These are phyloP conservation scores for Neoaliturus tenellus DNA, from an alignment of 2,888 invertebrate genomes.

Conservation along the genomic window DNA sequence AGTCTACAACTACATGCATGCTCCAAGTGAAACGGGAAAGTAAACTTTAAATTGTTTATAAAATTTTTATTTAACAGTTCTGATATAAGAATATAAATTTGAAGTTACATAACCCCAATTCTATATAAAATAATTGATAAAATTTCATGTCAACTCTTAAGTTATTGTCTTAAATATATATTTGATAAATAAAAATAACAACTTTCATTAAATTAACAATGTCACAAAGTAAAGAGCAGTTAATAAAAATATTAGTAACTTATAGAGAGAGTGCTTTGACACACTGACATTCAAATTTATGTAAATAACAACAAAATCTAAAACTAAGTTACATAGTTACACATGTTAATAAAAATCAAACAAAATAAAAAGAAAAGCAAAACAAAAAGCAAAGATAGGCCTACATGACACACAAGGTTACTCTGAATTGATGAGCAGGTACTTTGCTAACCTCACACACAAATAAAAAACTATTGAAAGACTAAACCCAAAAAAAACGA, in stretches of 20 bases:
- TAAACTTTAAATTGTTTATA: too few relatives aligned
- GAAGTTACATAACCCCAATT: too few relatives aligned
- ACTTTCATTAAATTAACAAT: too few relatives aligned
- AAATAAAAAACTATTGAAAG: neutral
- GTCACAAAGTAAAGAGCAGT: neutral
- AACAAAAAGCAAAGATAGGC: neutral
- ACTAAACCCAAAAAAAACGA: neutral
- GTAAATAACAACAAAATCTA: neutral
- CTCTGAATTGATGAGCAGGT: neutral
- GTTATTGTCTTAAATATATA: too few relatives aligned
- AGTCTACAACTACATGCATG: too few relatives aligned
- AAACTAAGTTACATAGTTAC: neutral
- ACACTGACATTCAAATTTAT: neutral
- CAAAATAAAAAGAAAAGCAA: neutral
- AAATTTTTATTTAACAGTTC: too few relatives aligned
- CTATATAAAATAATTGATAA: too few relatives aligned
- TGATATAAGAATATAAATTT: too few relatives aligned
- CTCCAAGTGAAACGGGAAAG: too few relatives aligned
- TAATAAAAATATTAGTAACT: neutral
- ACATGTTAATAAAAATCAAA: neutral
- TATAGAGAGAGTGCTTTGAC: too few relatives aligned
- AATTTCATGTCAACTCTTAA: too few relatives aligned
- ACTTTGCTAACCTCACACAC: neutral
- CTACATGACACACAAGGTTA: neutral
- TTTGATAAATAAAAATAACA: neutral